Evolutionary conservation across 2,888 invertebrate genomes (phyloP).

Genomic region (Conchocele bisecta): DNA sequence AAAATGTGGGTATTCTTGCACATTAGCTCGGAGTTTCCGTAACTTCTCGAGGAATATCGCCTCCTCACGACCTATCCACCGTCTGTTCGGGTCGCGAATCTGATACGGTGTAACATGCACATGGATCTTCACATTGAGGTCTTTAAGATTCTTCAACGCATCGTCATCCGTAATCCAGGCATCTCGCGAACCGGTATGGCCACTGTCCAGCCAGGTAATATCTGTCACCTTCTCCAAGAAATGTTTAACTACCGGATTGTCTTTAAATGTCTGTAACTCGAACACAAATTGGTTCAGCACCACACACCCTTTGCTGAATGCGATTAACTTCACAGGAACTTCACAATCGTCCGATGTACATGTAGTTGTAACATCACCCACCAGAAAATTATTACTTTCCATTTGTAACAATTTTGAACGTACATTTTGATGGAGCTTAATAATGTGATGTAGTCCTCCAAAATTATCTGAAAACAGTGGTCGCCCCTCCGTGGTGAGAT

Average conservation of each 20-base stretch:
- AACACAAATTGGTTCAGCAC: conserved; percentile 95
- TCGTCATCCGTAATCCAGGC: conserved; percentile 93
- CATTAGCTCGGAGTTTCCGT: conserved; percentile 87
- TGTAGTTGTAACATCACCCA: too few relatives aligned
- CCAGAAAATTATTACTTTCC: too few relatives aligned
- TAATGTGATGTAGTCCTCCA: conserved; percentile 89
- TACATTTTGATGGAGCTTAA: conserved; percentile 83
- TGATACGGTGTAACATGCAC: conserved; percentile 95
- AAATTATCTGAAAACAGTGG: conserved; percentile 90
- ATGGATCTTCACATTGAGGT: conserved; percentile 86
- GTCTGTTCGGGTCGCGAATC: conserved; percentile 89
- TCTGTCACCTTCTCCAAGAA: conserved; percentile 85
- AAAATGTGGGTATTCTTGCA: conserved; percentile 87
- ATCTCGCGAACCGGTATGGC: conserved; percentile 92
- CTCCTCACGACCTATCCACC: conserved; percentile 93
- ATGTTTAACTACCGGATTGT: conserved; percentile 80
- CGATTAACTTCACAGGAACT: conserved; percentile 85
- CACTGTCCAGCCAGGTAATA: conserved; percentile 96
- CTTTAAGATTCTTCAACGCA: conserved; percentile 88
- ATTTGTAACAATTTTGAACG: not conserved
- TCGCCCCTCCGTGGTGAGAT: conserved; percentile 88
- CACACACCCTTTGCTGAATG: conserved; percentile 96
- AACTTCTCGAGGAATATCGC: conserved; percentile 88
- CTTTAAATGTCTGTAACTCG: conserved; percentile 87
- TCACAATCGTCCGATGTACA: too few relatives aligned